Base-by-base conservation (phyloP, 2,888 invertebrate genomes). In the Sarcophaga subvicina region DNA sequence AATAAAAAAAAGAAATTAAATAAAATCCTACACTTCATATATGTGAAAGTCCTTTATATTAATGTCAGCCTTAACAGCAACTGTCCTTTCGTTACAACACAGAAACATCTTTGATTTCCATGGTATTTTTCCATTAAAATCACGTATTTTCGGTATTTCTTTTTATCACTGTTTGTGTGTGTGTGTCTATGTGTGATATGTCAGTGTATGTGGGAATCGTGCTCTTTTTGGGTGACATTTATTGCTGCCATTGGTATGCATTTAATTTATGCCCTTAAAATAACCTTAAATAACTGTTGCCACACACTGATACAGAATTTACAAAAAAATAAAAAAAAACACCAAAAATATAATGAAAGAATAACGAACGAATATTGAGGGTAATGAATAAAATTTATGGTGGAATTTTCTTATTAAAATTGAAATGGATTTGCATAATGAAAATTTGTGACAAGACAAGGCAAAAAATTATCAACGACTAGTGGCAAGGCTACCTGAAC, bases 201-300 rank as follows among this genome's bases (percentile, higher is more conserved):
- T 63, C 47, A 37, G 37, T 73, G 62, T 47, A 49, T 70, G 22
- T 54, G n/a, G 75, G 25, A 22, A 70, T 73, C 78, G 80, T 80
- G 79, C 71, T 77, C 59, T 59, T 60, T 80, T 80, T 80, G 70
- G 27, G 22, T 27, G 84, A 66, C 70, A 76, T 80, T 80, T 80
- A 71, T 71, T 71, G 66, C 76, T 10, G 66, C 20, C 37, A 71
- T 45, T 84, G 84, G 70, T 76, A 45, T 83, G 70, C 80, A 76
- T 76, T 78, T 83, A 79, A 78, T 83, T 78, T 77, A 82, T 82
- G 70, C 54, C 49, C 81, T 81, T 70, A 71, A 75, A 75, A 59
- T 64, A 45, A n/a, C 14, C 37, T 54, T 75, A 70, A 37, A n/a
- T 72, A 22, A 67, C 54, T 82, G 63, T 73, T 60, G 45, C 54